These are phyloP conservation scores for Galerucella pusilla DNA, from an alignment of 2,888 invertebrate genomes.

Conservation along the genomic window DNA sequence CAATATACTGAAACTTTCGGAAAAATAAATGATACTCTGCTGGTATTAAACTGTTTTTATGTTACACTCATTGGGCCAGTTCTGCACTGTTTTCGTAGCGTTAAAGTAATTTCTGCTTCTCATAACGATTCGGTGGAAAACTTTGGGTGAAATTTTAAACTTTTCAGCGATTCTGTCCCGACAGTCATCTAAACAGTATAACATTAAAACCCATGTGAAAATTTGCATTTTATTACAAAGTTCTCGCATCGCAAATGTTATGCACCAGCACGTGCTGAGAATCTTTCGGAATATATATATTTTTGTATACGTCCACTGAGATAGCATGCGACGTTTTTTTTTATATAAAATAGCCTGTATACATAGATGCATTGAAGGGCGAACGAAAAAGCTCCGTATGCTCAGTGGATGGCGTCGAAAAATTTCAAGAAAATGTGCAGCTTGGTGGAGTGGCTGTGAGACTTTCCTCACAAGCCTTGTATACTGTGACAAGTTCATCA, in stretches of 20 bases:
- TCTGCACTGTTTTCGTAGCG: neutral
- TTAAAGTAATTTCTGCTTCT: slow-evolving; percentile 9
- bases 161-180: slow-evolving; percentile 28
- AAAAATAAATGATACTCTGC: neutral
- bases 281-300: slow-evolving; percentile 17
- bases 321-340: neutral
- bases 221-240: slow-evolving; percentile 39
- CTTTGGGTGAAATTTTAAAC: slow-evolving; percentile 22
- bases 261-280: slow-evolving; percentile 30
- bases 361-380: neutral
- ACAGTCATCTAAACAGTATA: slow-evolving; percentile 37
- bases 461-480: too few species aligned
- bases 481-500: too few species aligned
- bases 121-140: slow-evolving; percentile 2
- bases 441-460: too few species aligned
- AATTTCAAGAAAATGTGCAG: too few species aligned
- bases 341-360: neutral
- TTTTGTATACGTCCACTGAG: neutral
- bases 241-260: slow-evolving; percentile 26
- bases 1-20: too few species aligned
- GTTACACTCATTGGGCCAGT: neutral
- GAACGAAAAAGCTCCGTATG: too few species aligned
- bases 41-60: neutral
- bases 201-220: slow-evolving; percentile 38
- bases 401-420: too few species aligned